Conservation (phyloP, 35 echinoderm and acorn worm species). For the Ophiothrix spiculata region DNA sequence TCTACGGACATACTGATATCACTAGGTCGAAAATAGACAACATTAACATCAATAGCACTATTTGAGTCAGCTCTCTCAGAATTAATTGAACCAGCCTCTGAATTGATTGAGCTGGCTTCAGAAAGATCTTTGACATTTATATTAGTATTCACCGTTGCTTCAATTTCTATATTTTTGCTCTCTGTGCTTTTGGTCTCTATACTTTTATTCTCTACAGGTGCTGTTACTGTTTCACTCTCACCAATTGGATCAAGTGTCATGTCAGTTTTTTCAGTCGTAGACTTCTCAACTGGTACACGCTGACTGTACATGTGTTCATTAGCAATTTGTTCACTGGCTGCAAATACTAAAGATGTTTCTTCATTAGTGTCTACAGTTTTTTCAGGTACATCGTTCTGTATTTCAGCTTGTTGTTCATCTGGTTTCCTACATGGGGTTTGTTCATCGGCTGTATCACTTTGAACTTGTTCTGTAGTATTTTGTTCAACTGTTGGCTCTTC, state of each 20-base stretch:
- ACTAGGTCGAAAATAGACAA: background rate
- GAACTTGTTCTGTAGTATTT: background rate
- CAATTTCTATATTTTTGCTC: background rate
- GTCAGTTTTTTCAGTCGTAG: background rate
- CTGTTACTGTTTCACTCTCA: background rate
- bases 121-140: too few relatives aligned
- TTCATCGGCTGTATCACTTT: background rate
- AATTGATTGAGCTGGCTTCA: too few relatives aligned
- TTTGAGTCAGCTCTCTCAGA: background rate
- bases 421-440: too few relatives aligned
- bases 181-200: background rate
- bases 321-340: background rate
- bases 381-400: too few relatives aligned
- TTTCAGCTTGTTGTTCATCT: background rate
- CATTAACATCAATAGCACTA: background rate
- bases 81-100: background rate
- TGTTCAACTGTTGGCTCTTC: background rate
- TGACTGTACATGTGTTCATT: constrained; percentile 5
- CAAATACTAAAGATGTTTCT: background rate
- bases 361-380: background rate
- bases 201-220: background rate
- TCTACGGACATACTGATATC: background rate
- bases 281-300: background rate
- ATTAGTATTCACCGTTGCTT: background rate
- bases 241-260: background rate